Evolutionary conservation across 2,888 invertebrate genomes (phyloP).

Genomic region (Metacarcinus magister): DNA sequence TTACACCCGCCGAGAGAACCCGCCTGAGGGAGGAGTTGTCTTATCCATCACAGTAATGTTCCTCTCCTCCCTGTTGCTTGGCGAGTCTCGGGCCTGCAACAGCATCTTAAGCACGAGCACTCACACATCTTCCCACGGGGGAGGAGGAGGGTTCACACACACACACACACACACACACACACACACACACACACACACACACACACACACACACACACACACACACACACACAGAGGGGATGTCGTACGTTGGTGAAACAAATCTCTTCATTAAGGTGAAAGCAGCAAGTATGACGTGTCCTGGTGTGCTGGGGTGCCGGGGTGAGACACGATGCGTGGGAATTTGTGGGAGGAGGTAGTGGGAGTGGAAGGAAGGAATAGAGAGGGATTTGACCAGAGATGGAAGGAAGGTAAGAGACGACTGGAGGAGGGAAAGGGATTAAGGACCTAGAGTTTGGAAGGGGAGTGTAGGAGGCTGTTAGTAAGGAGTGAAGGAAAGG

Average conservation of each 20-base stretch:
- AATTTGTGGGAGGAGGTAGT: background rate
- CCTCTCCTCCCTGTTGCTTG: constrained; percentile 4
- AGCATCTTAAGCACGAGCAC: constrained; percentile 26
- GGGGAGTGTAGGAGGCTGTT: too few relatives aligned
- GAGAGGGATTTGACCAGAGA: background rate
- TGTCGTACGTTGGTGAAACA: background rate
- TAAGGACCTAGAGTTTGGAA: background rate
- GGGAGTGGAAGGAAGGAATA: background rate
- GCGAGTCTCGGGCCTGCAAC: background rate
- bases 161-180: background rate
- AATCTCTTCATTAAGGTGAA: constrained; percentile 61
- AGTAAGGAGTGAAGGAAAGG: background rate
- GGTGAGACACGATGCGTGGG: background rate
- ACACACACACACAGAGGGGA: background rate
- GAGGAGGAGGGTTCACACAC: background rate
- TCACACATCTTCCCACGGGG: constrained; percentile 13
- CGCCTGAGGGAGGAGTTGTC: constrained; percentile 12
- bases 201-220: background rate
- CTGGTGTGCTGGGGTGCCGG: background rate
- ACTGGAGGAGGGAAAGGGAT: background rate
- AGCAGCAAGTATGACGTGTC: background rate
- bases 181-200: background rate
- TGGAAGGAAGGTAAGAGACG: background rate
- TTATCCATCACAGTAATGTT: constrained; percentile 15
- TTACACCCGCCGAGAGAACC: background rate